Evolutionary conservation across 2,113 vertebrate genomes (phyloP), one percentile per base, ranked within the genome.

Genomic region (Cyanoliseus patagonus): DNA sequence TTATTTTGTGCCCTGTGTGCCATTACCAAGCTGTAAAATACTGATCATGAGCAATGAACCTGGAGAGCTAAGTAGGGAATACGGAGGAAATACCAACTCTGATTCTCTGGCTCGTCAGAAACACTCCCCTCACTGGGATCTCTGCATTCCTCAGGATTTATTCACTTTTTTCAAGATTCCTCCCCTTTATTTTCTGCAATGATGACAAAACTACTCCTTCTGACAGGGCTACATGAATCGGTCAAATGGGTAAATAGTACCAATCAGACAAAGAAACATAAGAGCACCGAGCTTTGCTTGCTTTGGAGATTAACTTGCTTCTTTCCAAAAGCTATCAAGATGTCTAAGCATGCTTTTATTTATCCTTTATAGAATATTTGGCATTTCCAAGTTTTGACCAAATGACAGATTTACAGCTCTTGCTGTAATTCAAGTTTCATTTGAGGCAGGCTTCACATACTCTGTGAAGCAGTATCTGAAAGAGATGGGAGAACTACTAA

Each of bases 11-110:
- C 24, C 19, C 35, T 11, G 0, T 55, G 28, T 80, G 68, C 28
- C 76, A 51, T 81, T 70, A 55, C 27, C 33, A 84, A 94, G 84
- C 63, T 68, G 59, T 92, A 80, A 95, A 93, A 88, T 30, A 85
- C 30, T 75, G 70, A 83, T 78, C 18, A 30, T 27, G 57, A 79
- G 28, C 73, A 90, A 87, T 39, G 57, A 91, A 93, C 57, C 3
- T 8, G 63, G 74, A 52, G 7, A 80, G 33, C 11, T 64, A 78
- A 72, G 82, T 78, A 86, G 8, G 28, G 39, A 47, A 86, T 1
- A 1, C 17, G 15, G 22, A 62, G 64, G 35, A 86, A 95, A 64
- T 4, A 68, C 23, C 7, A 10, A 89, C 28, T 13, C 47, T 68
- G 35, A 46, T 44, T 51, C 47, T 61, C 8, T 1, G 7, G 53